Conservation (phyloP, 1,140 invertebrate species). For the Drosophila nebulosa region DNA sequence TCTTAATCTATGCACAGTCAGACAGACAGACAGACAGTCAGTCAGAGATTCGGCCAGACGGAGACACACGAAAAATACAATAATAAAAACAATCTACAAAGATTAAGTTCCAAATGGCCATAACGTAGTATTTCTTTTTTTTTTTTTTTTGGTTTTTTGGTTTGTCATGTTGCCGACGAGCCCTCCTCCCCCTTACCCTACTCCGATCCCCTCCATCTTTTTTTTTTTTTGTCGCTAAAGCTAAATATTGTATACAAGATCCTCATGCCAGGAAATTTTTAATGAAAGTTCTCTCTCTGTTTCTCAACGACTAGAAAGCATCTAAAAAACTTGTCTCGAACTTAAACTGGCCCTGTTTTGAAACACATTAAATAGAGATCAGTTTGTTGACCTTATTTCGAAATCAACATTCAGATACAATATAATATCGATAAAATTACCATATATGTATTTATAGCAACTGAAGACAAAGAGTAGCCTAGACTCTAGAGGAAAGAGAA, state of each 20-base stretch:
- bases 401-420: not conserved
- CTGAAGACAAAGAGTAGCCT: not conserved
- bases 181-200: not conserved
- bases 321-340: no score
- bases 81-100: slow-evolving; percentile 12
- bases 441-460: not conserved
- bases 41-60: not conserved
- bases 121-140: not conserved
- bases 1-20: slow-evolving; percentile 14
- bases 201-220: not conserved
- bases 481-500: no score
- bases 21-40: not conserved
- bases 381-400: not conserved
- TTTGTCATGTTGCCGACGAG: slow-evolving; percentile 4
- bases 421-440: not conserved
- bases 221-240: not conserved
- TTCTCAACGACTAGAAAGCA: no score
- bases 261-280: no score
- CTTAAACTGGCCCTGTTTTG: not conserved
- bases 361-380: not conserved
- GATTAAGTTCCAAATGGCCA: slow-evolving; percentile 17
- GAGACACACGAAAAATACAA: not conserved
- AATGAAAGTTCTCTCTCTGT: no score
- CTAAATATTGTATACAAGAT: not conserved
- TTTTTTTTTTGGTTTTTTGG: no score